phyloP scores from a whole-genome alignment of 1,140 invertebrate species.

The Bombus impatiens region DNA sequence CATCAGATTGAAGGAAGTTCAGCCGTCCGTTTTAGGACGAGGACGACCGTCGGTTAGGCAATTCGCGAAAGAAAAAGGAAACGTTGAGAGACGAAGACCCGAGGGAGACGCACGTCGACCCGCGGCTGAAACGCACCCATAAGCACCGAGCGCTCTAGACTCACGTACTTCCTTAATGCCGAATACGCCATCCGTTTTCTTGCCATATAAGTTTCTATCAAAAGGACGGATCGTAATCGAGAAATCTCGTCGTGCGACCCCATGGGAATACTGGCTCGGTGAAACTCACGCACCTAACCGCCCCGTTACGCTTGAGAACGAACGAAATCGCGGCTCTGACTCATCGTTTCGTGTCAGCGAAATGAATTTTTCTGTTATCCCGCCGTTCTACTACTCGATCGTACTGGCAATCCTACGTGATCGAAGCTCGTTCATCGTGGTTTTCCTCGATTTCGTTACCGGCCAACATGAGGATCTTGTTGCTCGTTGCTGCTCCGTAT shows the following conservation, averaged over 20 bases:
- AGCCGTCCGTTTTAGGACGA: conserved; percentile 43
- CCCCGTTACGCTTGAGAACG: conserved; percentile 47
- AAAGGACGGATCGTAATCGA: conserved; percentile 78
- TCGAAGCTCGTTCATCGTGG: too few species aligned
- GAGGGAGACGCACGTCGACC: conserved; percentile 41
- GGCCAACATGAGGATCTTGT: fast-evolving
- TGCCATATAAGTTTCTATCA: conserved; percentile 81
- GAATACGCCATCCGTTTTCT: conserved; percentile 79
- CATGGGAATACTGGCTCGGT: conserved; percentile 72
- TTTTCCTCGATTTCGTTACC: too few species aligned
- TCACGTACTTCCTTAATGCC: conserved; percentile 81
- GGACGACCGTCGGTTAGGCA: conserved; percentile 36
- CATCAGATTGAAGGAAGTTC: conserved; percentile 4
- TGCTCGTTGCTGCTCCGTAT: too few species aligned
- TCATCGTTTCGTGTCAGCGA: conserved; percentile 42
- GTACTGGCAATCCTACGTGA: too few species aligned
- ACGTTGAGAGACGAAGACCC: conserved; percentile 28
- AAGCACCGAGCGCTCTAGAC: conserved; percentile 73
- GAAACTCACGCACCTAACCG: conserved; percentile 70
- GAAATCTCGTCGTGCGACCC: conserved; percentile 76
- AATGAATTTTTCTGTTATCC: conserved; percentile 40
- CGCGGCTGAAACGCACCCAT: conserved; percentile 73
- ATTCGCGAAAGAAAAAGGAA: conserved; percentile 34
- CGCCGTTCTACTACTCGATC: neutral
- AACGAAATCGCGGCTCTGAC: conserved; percentile 56